These are phyloP conservation scores for Habroteleia sp. DNA, from an alignment of 2,888 invertebrate species.

Conservation along the genomic window DNA sequence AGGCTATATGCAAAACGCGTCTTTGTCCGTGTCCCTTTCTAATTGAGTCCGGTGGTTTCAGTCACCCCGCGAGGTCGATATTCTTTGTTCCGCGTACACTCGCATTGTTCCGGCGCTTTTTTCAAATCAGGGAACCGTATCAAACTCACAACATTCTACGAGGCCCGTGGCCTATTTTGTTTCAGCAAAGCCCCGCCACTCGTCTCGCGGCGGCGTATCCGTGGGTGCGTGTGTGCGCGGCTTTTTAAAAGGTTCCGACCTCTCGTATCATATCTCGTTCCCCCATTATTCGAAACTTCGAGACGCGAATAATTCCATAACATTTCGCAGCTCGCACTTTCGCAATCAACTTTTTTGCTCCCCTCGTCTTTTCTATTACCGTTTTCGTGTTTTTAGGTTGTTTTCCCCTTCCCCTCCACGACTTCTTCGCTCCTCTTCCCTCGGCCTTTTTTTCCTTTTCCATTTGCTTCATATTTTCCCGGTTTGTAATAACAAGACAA, in stretches of 20 bases:
- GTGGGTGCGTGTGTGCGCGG: conserved; percentile 30
- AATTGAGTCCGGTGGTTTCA: conserved; percentile 70
- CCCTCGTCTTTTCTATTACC: not conserved
- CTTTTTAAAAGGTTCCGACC: conserved; percentile 49
- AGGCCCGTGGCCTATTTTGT: conserved; percentile 64
- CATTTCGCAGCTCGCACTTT: conserved; percentile 17
- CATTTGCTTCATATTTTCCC: no score
- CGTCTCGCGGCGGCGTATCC: conserved; percentile 19
- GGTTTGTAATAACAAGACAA: conserved; percentile 27
- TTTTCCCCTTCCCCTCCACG: not conserved
- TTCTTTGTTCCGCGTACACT: conserved; percentile 72
- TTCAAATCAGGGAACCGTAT: conserved; percentile 68
- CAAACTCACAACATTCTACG: conserved; percentile 61
- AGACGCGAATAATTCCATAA: conserved; percentile 28
- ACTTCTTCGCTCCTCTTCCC: not conserved
- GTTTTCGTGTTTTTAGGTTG: not conserved
- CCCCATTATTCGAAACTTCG: conserved; percentile 35
- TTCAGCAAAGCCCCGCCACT: conserved; percentile 55
- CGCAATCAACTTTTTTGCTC: conserved; percentile 19
- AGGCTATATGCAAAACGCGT: conserved; percentile 40
- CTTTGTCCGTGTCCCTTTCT: conserved; percentile 69
- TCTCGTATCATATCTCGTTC: conserved; percentile 46
- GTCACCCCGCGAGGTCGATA: conserved; percentile 67
- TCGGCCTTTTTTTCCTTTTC: not conserved
- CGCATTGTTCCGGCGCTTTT: conserved; percentile 68